A percentile compares a stretch with the other conserved stretches of the same genome.
Conservation (phyloP, 2,113 vertebrate genomes). For the Cygnus atratus region DNA sequence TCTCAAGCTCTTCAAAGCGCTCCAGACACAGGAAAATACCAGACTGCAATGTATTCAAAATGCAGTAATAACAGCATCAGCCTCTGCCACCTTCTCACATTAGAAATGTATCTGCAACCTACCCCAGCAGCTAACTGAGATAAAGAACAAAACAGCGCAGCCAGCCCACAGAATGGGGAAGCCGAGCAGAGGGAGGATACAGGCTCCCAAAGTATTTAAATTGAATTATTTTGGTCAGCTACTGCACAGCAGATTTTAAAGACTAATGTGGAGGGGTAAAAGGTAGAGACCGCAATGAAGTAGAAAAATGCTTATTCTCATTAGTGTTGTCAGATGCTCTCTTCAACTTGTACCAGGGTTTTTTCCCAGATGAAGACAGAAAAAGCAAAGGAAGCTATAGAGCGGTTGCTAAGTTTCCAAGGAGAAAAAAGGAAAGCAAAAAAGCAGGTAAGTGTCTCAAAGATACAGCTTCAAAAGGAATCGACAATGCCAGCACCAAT, state of each 20-base stretch:
- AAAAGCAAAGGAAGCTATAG: background rate
- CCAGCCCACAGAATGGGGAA: background rate
- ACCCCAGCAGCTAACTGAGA: background rate
- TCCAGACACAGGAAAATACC: conserved; percentile 44
- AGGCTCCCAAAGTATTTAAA: background rate
- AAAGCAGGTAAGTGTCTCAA: conserved; percentile 28
- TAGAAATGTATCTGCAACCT: conserved; percentile 21
- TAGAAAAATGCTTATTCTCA: background rate
- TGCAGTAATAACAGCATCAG: conserved; percentile 2
- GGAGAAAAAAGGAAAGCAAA: background rate
- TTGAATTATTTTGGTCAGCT: background rate
- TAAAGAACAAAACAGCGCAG: background rate
- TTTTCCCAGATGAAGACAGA: background rate
- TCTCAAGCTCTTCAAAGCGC: conserved; percentile 64
- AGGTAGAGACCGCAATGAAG: background rate
- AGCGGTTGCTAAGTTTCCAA: background rate
- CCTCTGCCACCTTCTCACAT: conserved; percentile 48
- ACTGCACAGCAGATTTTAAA: background rate
- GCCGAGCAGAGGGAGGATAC: background rate
- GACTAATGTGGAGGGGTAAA: background rate
- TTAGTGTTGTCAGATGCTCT: background rate
- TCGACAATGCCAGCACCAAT: conserved; percentile 5
- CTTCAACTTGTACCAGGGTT: background rate
- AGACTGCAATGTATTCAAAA: conserved; percentile 57
- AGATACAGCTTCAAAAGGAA: conserved; percentile 47